A percentile compares a stretch with the other conserved stretches of the same genome.
Evolutionary conservation across 1,140 invertebrate genomes (phyloP).

Genomic region (Diorhabda elongata): DNA sequence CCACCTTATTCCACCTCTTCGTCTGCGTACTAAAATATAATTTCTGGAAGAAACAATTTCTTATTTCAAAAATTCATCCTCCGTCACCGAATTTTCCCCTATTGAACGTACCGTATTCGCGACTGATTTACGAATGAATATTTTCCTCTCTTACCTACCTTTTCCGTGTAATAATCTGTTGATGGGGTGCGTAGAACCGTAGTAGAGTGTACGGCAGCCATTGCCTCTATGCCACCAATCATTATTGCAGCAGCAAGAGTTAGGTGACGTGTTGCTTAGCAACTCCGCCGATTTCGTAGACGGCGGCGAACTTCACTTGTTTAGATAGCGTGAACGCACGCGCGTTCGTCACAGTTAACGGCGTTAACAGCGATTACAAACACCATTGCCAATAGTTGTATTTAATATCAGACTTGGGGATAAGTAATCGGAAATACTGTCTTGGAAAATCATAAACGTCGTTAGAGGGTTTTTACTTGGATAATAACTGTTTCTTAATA

Average conservation of each 20-base stretch:
- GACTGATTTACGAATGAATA: neutral
- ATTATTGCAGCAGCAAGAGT: slow-evolving; percentile 38
- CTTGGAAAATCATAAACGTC: too few relatives aligned
- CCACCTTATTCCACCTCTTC: too few relatives aligned
- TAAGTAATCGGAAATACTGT: neutral
- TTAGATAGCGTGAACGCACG: slow-evolving; percentile 1
- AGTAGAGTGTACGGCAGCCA: slow-evolving; percentile 31
- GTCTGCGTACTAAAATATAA: too few relatives aligned
- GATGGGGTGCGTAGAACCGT: slow-evolving; percentile 29
- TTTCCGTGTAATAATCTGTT: slow-evolving; percentile 28
- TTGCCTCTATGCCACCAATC: slow-evolving; percentile 38
- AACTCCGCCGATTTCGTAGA: slow-evolving; percentile 23
- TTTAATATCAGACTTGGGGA: neutral
- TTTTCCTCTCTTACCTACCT: neutral
- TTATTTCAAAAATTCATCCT: neutral
- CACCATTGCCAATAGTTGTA: neutral
- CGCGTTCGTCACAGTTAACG: neutral
- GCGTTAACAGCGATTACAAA: neutral
- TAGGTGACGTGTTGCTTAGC: slow-evolving; percentile 37
- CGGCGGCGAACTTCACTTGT: slow-evolving; percentile 1
- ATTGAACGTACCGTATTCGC: neutral
- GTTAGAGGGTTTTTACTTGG: too few relatives aligned
- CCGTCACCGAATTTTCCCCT: neutral
- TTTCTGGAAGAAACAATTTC: too few relatives aligned
- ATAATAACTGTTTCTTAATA: too few relatives aligned